Conservation (phyloP, 2,888 invertebrate genomes). For the Pterostichus madidus region DNA sequence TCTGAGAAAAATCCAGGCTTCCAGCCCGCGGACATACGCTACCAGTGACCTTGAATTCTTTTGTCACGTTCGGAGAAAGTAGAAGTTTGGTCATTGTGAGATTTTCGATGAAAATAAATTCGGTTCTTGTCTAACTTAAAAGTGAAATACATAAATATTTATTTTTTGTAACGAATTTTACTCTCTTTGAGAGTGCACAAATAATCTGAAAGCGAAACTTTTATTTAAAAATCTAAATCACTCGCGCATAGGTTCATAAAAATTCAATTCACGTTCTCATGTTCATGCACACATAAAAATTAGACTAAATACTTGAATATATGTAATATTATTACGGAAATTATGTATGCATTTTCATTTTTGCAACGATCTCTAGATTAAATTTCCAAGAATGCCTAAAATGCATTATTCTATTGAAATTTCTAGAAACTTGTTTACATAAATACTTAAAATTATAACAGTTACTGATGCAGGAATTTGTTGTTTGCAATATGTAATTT, state of each 20-base stretch:
- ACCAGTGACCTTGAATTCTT: slow-evolving; percentile 44
- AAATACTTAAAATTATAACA: neutral
- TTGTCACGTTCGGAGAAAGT: slow-evolving; percentile 42
- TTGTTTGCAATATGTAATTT: neutral
- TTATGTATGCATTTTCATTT: slow-evolving; percentile 21
- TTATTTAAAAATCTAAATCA: slow-evolving; percentile 12
- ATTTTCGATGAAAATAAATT: slow-evolving; percentile 28
- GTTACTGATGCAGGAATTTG: neutral
- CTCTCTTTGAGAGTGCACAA: neutral
- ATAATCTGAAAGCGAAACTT: slow-evolving; percentile 24
- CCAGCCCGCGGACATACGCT: slow-evolving; percentile 19
- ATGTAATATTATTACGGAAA: slow-evolving; percentile 23
- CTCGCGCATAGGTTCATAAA: slow-evolving; percentile 2
- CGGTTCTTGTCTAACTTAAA: neutral
- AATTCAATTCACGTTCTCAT: no score
- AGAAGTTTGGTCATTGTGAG: slow-evolving; percentile 14
- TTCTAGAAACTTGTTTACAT: slow-evolving; percentile 1
- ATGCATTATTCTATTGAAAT: slow-evolving; percentile 22
- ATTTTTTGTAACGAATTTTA: neutral
- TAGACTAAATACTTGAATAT: slow-evolving; percentile 4
- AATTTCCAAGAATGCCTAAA: slow-evolving; percentile 28
- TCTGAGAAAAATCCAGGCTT: slow-evolving; percentile 11
- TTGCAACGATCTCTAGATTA: neutral
- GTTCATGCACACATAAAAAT: slow-evolving; percentile 18
- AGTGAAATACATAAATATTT: slow-evolving; percentile 14